Base-by-base conservation (phyloP, 1,140 invertebrate species). In the Brachionus rubens region DNA sequence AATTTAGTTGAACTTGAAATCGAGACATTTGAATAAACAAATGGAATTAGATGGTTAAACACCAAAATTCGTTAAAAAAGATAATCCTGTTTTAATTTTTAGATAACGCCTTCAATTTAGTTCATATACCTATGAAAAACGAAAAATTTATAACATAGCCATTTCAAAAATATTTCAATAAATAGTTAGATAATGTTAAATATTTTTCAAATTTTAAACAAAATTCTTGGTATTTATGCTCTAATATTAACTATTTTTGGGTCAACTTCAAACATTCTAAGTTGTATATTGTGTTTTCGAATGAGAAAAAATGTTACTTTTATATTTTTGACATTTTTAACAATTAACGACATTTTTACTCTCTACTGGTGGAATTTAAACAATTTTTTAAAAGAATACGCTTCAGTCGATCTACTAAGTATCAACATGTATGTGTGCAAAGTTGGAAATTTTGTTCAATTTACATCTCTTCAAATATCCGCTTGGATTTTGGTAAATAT, bases 401-500 rank as follows among this genome's bases (percentile, higher is more conserved):
- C 24, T 30, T 30, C 26, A 33, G 47, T 30, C 7, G 67, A 70
- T 40, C 24, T 70, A 19, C 19, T 70, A 9, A 46, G 5, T 2
- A 16, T 48, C 12, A n/a, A 16, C 26, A 30, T 47, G 24, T 70
- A 33, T 19, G 41, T 70, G 6, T 70, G 67, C 10, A 70, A 70
- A 48, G 16, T 47, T 46, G 67, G 67, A 16, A 48, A 47, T 48
- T 70, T 47, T 52, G 7, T 70, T 21, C 67, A 70, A 70, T 70
- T 70, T 21, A 48, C 67, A 30, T 70, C 67, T 33, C 21, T 70
- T 9, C 1, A 70, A 70, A 70, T 70, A 47, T 70, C 67, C 0
- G 67, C 67, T 70, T 70, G 67, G 67, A 70, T 70, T 48, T 52
- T 70, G 24, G 62, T 68, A 16, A 68, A 12, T 68, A 47, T 26